These are phyloP conservation scores for Eufriesea mexicana DNA, from an alignment of 1,140 invertebrate species.

Conservation along the genomic window DNA sequence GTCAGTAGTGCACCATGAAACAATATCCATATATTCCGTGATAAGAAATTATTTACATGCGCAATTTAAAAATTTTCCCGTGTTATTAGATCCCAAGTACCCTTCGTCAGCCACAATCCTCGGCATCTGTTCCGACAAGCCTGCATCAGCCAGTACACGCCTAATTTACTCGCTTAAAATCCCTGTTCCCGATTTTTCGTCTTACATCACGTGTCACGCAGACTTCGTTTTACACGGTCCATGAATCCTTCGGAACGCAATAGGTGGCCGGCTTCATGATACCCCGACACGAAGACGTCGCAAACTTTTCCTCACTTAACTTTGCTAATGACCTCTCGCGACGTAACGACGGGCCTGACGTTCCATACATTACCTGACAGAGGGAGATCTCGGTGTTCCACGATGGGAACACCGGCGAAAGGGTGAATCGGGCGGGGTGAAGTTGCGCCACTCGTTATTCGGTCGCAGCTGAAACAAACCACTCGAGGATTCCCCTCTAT, in stretches of 20 bases:
- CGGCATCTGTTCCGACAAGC: too few species aligned
- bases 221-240: not conserved
- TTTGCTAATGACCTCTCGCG: constrained; percentile 58
- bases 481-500: not conserved
- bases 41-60: too few species aligned
- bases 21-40: too few species aligned
- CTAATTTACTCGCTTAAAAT: not conserved
- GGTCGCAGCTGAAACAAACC: constrained; percentile 48
- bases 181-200: not conserved
- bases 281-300: constrained; percentile 22
- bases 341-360: constrained; percentile 63
- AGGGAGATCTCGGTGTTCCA: constrained; percentile 17
- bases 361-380: constrained; percentile 59
- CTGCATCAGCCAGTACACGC: not conserved
- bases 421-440: constrained; percentile 41
- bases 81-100: too few species aligned
- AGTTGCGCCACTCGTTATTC: constrained; percentile 51
- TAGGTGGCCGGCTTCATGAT: not conserved
- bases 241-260: constrained; percentile 19
- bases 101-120: too few species aligned
- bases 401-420: constrained; percentile 33
- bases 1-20: too few species aligned
- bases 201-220: not conserved
- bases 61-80: too few species aligned
- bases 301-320: constrained; percentile 52